Percentiles rank a stretch among this genome's conserved stretches.
Evolutionary conservation across 2,888 invertebrate genomes (phyloP).

Genomic region (Imbricaverruca yamaguchii): DNA sequence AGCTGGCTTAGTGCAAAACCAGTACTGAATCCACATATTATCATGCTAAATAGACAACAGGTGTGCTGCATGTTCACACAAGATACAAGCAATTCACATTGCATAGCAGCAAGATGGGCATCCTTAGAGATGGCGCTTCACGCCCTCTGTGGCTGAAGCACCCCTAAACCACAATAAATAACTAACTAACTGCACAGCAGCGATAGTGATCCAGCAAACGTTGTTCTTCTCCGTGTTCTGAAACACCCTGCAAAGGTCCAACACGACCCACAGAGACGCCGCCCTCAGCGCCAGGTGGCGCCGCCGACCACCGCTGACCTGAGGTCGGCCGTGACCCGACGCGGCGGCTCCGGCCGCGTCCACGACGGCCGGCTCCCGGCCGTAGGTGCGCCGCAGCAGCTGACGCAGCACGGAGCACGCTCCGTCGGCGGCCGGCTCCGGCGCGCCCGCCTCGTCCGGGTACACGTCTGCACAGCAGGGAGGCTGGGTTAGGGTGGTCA

Average conservation of each 20-base stretch:
- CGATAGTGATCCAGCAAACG: not conserved
- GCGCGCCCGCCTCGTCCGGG: not conserved
- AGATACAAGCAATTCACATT: too few relatives aligned
- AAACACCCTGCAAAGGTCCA: not conserved
- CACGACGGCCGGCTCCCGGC: not conserved
- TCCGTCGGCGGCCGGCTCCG: not conserved
- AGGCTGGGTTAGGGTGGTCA: too few relatives aligned
- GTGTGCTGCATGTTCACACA: too few relatives aligned
- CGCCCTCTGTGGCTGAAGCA: too few relatives aligned
- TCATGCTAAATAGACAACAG: too few relatives aligned
- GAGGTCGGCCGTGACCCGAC: not conserved
- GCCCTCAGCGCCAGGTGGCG: not conserved
- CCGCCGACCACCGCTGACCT: not conserved
- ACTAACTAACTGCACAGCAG: too few relatives aligned
- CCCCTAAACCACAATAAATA: too few relatives aligned
- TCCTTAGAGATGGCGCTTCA: too few relatives aligned
- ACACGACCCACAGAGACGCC: not conserved
- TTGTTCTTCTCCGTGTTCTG: not conserved
- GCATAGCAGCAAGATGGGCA: too few relatives aligned
- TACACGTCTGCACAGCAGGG: not conserved
- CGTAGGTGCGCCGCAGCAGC: not conserved
- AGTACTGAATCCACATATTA: too few relatives aligned
- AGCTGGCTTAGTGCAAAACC: too few relatives aligned
- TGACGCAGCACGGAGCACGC: not conserved
- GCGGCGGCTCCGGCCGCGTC: not conserved